A percentile compares a stretch with the other conserved stretches of the same genome.
These are phyloP conservation scores for Drosophila mettleri DNA, from an alignment of 2,888 invertebrate genomes.

Conservation along the genomic window DNA sequence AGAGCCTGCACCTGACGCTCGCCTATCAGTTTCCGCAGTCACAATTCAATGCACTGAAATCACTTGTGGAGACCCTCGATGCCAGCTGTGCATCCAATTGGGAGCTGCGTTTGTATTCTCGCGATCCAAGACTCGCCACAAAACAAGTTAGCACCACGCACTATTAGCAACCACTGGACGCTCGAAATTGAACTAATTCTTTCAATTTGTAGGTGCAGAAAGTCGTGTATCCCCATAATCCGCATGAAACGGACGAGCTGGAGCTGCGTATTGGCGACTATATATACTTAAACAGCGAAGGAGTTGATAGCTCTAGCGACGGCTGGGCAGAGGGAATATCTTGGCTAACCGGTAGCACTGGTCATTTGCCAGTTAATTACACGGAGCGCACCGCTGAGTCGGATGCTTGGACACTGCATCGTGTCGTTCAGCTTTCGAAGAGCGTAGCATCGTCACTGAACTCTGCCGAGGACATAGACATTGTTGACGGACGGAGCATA, in stretches of 20 bases:
- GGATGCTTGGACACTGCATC: slow-evolving; percentile 96
- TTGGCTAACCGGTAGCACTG: slow-evolving; percentile 87
- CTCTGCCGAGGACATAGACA: slow-evolving; percentile 83
- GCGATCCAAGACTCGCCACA: slow-evolving; percentile 91
- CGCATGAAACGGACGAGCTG: slow-evolving; percentile 92
- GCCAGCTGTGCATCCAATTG: slow-evolving; percentile 89
- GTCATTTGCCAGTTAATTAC: slow-evolving; percentile 92
- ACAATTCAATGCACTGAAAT: slow-evolving; percentile 90
- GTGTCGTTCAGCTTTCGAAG: slow-evolving; percentile 87
- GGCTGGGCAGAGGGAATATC: slow-evolving; percentile 93
- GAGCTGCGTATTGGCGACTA: slow-evolving; percentile 94
- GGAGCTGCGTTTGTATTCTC: slow-evolving; percentile 94
- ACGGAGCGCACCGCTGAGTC: slow-evolving; percentile 94
- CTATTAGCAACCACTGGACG: slow-evolving; percentile 3
- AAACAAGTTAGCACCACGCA: slow-evolving; percentile 86
- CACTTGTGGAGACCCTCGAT: slow-evolving; percentile 90
- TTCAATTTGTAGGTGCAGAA: slow-evolving; percentile 87
- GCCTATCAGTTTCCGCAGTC: slow-evolving; percentile 94
- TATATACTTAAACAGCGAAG: slow-evolving; percentile 92
- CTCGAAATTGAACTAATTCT: background rate
- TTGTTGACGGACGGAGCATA: slow-evolving; percentile 83
- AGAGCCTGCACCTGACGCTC: slow-evolving; percentile 94
- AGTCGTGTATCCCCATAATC: slow-evolving; percentile 91
- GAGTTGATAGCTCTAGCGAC: slow-evolving; percentile 90
- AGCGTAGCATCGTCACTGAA: slow-evolving; percentile 83